Conservation (phyloP, 2,113 vertebrate species). For the Actenoides hombroni region DNA sequence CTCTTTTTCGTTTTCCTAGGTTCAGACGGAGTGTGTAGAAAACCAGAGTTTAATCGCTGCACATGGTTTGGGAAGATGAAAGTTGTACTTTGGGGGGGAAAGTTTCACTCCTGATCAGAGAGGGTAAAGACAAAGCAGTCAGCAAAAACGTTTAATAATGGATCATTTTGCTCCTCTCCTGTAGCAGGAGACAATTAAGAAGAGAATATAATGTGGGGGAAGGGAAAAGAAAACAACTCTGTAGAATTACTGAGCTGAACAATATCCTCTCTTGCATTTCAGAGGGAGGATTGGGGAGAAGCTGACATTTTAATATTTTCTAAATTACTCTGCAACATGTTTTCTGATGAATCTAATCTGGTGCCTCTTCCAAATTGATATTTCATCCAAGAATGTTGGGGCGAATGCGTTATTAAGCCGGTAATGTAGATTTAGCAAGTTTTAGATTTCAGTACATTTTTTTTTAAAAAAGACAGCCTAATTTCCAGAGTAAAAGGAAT, state of each 20-base stretch:
- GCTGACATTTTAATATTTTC: conserved; percentile 64
- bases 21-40: background rate
- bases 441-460: conserved; percentile 17
- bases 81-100: background rate
- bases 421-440: conserved; percentile 44
- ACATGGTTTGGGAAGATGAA: background rate
- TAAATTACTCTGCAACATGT: conserved; percentile 41
- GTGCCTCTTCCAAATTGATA: background rate
- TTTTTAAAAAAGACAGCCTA: background rate
- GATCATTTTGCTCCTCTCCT: background rate
- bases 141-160: background rate
- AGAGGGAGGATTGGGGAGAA: background rate
- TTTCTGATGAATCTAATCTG: conserved; percentile 57
- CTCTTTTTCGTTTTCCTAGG: background rate
- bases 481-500: conserved; percentile 4
- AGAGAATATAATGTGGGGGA: background rate
- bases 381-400: conserved; percentile 34
- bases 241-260: conserved; percentile 12
- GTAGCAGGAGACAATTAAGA: conserved; percentile 2
- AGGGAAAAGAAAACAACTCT: background rate
- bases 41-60: background rate
- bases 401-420: background rate
- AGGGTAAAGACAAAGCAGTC: background rate
- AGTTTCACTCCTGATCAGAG: background rate
- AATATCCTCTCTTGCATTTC: conserved; percentile 16